Conservation (phyloP, 1,140 invertebrate species). For the Drosophila funebris region DNA sequence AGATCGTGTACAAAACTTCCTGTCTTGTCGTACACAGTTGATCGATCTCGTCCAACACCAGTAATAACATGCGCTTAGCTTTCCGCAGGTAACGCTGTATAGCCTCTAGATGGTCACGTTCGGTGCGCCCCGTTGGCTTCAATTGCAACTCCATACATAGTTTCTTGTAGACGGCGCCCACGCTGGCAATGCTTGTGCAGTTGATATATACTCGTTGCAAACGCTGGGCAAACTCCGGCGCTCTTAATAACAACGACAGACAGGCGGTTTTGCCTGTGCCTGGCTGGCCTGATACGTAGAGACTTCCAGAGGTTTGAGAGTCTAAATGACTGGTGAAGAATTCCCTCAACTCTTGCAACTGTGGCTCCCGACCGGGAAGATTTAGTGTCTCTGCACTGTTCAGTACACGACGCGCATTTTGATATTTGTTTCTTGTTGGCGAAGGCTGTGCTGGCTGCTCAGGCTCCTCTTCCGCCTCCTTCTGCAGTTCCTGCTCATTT, state of each 20-base stretch:
- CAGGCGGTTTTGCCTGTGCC: constrained; percentile 98
- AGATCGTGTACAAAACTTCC: constrained; percentile 95
- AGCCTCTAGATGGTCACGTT: constrained; percentile 86
- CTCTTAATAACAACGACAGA: constrained; percentile 89
- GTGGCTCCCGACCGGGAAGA: constrained; percentile 91
- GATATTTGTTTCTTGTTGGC: constrained; percentile 83
- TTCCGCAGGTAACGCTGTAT: constrained; percentile 88
- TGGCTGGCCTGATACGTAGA: constrained; percentile 97
- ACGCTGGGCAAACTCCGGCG: constrained; percentile 86
- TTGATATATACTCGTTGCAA: constrained; percentile 91
- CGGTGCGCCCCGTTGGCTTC: constrained; percentile 84
- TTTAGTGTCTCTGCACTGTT: constrained; percentile 88
- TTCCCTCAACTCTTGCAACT: constrained; percentile 88
- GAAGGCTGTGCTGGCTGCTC: constrained; percentile 21
- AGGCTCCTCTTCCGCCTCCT: constrained; percentile 1
- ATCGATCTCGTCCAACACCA: constrained; percentile 98
- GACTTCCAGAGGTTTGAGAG: constrained; percentile 88
- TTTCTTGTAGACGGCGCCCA: constrained; percentile 89
- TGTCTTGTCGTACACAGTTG: constrained; percentile 91
- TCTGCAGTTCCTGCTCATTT: background rate
- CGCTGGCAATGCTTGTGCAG: constrained; percentile 91
- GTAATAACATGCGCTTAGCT: constrained; percentile 89
- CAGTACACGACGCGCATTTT: constrained; percentile 87
- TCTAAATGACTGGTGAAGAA: constrained; percentile 89
- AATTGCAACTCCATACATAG: constrained; percentile 88